Evolutionary conservation across 2,888 invertebrate species (phyloP).

Genomic region (Spodoptera picta): DNA sequence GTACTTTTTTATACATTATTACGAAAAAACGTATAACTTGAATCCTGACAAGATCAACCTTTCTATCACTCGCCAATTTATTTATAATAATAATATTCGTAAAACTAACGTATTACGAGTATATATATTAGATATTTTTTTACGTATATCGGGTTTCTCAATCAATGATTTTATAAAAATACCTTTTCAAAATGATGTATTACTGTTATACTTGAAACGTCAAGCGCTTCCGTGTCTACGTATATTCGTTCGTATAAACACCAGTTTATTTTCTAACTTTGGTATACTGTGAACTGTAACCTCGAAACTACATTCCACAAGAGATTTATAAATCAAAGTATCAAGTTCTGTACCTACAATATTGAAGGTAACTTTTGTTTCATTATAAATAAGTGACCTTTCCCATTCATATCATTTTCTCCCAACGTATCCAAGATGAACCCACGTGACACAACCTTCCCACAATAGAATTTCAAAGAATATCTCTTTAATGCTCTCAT

Average conservation of each 20-base stretch:
- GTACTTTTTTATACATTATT: constrained; percentile 78
- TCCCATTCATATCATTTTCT: constrained; percentile 61
- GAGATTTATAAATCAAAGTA: constrained; percentile 65
- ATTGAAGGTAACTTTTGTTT: constrained; percentile 85
- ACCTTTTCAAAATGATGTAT: constrained; percentile 78
- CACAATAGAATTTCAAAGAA: constrained; percentile 80
- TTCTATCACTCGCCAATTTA: constrained; percentile 71
- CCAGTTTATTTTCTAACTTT: constrained; percentile 87
- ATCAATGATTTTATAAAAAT: constrained; percentile 88
- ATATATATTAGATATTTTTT: constrained; percentile 83
- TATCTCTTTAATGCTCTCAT: constrained; percentile 69
- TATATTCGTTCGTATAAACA: constrained; percentile 64
- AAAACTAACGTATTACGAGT: constrained; percentile 84
- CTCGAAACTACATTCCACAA: constrained; percentile 74
- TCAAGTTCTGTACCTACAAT: constrained; percentile 73
- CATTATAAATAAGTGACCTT: constrained; percentile 76
- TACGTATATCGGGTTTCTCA: constrained; percentile 87
- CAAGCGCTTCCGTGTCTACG: constrained; percentile 62
- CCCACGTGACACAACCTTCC: constrained; percentile 71
- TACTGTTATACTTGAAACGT: constrained; percentile 59
- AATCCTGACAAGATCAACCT: constrained; percentile 80
- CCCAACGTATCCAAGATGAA: constrained; percentile 71
- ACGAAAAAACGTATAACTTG: constrained; percentile 85
- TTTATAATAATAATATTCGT: constrained; percentile 73
- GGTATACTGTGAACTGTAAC: constrained; percentile 86